Percentiles rank a stretch among this genome's conserved stretches.
These are phyloP conservation scores for Dasyornis broadbenti DNA, from an alignment of 2,113 vertebrate genomes.

Conservation along the genomic window DNA sequence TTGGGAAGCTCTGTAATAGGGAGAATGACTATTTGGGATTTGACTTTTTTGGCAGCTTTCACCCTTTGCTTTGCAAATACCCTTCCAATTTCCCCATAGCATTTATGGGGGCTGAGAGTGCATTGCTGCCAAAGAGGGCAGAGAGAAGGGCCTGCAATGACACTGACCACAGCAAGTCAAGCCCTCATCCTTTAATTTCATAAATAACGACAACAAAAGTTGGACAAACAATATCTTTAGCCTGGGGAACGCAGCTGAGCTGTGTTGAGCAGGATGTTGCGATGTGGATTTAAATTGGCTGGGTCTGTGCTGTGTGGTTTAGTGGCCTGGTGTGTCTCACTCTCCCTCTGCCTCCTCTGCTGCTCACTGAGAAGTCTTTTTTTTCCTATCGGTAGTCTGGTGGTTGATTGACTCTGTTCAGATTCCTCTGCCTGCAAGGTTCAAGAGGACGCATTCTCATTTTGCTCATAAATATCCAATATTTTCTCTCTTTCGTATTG, in stretches of 20 bases:
- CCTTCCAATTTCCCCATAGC: not conserved
- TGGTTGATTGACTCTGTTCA: not conserved
- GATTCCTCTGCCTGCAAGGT: not conserved
- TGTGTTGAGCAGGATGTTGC: not conserved
- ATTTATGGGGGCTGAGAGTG: not conserved
- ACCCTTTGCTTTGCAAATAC: not conserved
- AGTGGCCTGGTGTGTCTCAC: not conserved
- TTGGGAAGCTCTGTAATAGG: conserved; percentile 21
- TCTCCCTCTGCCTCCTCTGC: not conserved
- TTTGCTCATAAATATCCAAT: not conserved
- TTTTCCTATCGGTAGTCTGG: not conserved
- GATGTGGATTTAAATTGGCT: not conserved
- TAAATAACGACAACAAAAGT: not conserved
- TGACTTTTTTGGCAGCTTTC: conserved; percentile 46
- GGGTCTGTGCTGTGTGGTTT: not conserved
- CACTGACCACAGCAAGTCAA: not conserved
- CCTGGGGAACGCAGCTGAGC: not conserved
- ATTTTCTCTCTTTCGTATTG: not conserved
- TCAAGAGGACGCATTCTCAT: not conserved
- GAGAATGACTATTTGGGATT: conserved; percentile 15
- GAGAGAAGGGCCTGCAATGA: not conserved
- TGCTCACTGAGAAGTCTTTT: not conserved
- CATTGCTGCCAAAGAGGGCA: not conserved
- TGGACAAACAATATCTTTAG: not conserved
- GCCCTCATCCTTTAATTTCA: not conserved